These are phyloP conservation scores for Phalacrocorax brasilianus DNA, from an alignment of 2,113 vertebrate genomes.

Conservation along the genomic window DNA sequence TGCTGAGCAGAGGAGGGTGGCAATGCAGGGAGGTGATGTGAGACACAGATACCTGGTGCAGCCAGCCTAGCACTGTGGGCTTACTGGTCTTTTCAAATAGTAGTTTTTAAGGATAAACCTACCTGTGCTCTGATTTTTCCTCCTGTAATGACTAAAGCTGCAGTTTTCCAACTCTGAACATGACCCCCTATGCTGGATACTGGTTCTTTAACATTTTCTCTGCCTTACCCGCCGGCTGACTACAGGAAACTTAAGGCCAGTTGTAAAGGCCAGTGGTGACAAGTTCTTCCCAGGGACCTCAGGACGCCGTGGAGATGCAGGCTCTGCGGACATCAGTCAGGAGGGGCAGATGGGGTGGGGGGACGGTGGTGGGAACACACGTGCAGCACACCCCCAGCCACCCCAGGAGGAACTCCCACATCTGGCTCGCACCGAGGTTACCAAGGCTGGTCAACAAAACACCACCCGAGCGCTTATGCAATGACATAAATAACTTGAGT, in stretches of 20 bases:
- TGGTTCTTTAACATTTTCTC: neutral
- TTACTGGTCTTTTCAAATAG: neutral
- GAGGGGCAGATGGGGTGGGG: fast-evolving
- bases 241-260: neutral
- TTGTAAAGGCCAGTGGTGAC: neutral
- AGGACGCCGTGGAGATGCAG: fast-evolving
- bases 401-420: neutral
- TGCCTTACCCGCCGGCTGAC: fast-evolving
- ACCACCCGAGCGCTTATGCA: constrained; percentile 13
- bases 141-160: neutral
- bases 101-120: neutral
- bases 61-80: neutral
- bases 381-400: fast-evolving
- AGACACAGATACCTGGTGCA: neutral
- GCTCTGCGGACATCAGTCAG: fast-evolving
- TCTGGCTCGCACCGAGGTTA: neutral
- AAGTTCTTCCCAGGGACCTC: neutral
- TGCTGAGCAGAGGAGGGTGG: neutral
- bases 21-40: fast-evolving
- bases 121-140: neutral
- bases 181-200: fast-evolving
- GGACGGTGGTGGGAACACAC: fast-evolving
- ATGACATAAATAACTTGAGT: constrained; percentile 44
- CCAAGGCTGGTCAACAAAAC: constrained; percentile 60
- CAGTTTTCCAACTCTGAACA: neutral